Percentiles rank a stretch among this genome's conserved stretches.
Evolutionary conservation across 2,888 invertebrate species (phyloP).

Genomic region (Dicranocentrus wangi): DNA sequence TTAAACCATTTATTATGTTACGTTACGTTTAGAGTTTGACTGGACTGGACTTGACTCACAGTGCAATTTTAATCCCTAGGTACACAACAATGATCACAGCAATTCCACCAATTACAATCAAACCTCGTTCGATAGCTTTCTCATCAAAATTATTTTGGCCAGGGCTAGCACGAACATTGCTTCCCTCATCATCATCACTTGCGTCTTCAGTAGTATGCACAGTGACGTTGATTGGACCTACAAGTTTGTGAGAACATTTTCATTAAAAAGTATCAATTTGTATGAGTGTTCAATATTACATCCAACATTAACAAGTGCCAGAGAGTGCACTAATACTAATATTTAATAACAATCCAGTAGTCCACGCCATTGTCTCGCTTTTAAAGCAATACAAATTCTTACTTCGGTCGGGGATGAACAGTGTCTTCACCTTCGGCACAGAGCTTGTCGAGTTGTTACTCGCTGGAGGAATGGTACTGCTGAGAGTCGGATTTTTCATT

Average conservation of each 20-base stretch:
- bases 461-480: background rate
- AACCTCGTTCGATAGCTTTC: constrained; percentile 59
- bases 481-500: too few species aligned
- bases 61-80: constrained; percentile 59
- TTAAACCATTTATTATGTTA: background rate
- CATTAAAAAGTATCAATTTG: background rate
- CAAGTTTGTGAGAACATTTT: too few species aligned
- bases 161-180: constrained; percentile 3
- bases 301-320: too few species aligned
- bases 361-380: too few species aligned
- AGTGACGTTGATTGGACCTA: background rate
- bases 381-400: constrained; percentile 10
- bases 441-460: background rate
- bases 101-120: constrained; percentile 64
- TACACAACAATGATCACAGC: constrained; percentile 59
- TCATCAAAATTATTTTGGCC: constrained; percentile 61
- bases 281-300: too few species aligned
- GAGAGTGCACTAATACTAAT: too few species aligned
- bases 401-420: constrained; percentile 47
- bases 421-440: constrained; percentile 10
- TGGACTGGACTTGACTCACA: constrained; percentile 39
- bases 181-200: background rate
- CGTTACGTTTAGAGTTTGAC: background rate
- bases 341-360: too few species aligned
- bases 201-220: background rate